Base-by-base conservation (phyloP, 2,888 invertebrate genomes). In the Hydrotaea diabolus region DNA sequence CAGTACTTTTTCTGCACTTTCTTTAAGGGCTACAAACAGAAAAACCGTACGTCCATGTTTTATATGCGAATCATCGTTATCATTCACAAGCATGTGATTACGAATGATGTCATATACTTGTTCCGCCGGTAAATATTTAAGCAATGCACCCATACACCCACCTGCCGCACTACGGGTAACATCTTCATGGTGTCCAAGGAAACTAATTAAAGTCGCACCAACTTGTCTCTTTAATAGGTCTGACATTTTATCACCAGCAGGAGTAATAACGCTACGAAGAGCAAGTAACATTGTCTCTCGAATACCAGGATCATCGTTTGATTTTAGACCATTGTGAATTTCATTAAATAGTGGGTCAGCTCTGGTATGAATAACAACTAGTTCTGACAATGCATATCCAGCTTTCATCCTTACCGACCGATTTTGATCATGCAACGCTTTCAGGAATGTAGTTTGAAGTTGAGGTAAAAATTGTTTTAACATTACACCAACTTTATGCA, bases 381-480 rank as follows among this genome's bases (percentile, higher is more conserved):
- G 94, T 91, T 97, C 95, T 86, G 97, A 95, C 26, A 99, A 94
- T 74, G 98, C 99, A 72, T 94, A 94, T 0, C 97, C 98, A 9
- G 98, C 97, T 93, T 97, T 97, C 87, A 99, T 94, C 83, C 99
- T 94, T 19, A 99, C 98, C 86, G 95, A 94, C 80, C 98, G 94
- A 92, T 96, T 96, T 31, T 96, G 95, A 92, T 99, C 99, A 91
- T 96, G 96, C 77, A 99, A 93, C 3, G 99, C 97, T 93, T 99
- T 99, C 75, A 99, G 94, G 93, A 99, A 99, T 19, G 99, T 99
- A 1, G 99, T 99, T 94, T 99, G 99, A 53, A 99, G 94, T 93
- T 99, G 99, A 1, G 99, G 99, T 89, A 99, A 94, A 93, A 99
- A 99, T 92, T 99, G 99, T 92, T 98, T 98, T 92, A 99, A 93